Evolutionary conservation across 1,140 invertebrate genomes (phyloP).

Genomic region (Onthophagus taurus): DNA sequence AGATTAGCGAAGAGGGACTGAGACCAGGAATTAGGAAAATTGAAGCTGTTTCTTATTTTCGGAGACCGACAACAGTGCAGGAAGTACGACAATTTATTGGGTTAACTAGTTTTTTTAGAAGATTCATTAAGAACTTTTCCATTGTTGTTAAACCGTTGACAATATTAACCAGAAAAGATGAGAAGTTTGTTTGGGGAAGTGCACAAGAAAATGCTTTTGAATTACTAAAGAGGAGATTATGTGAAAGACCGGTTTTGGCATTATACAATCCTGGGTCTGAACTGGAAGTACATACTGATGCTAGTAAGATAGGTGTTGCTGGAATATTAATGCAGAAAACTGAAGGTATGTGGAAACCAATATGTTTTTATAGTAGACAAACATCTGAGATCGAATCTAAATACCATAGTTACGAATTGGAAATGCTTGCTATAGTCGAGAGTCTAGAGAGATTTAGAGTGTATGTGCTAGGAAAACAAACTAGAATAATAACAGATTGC

Average conservation of each 20-base stretch:
- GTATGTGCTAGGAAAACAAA: slow-evolving; percentile 12
- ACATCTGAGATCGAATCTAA: slow-evolving; percentile 23
- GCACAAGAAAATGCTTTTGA: slow-evolving; percentile 23
- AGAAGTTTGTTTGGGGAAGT: slow-evolving; percentile 15
- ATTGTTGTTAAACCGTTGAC: slow-evolving; percentile 1
- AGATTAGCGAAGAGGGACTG: slow-evolving; percentile 13
- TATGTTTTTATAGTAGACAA: slow-evolving; percentile 26
- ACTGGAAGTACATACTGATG: slow-evolving; percentile 32
- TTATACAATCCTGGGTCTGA: slow-evolving; percentile 24
- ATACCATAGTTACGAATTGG: no score
- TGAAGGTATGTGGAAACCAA: slow-evolving; percentile 24
- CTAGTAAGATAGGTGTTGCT: slow-evolving; percentile 23
- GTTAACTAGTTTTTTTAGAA: slow-evolving; percentile 31
- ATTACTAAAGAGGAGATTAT: slow-evolving; percentile 21
- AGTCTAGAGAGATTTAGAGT: slow-evolving; percentile 11
- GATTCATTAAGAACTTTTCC: slow-evolving; percentile 22
- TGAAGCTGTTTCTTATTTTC: slow-evolving; percentile 13
- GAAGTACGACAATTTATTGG: slow-evolving; percentile 35
- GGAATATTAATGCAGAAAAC: slow-evolving; percentile 23
- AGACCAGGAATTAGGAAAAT: slow-evolving; percentile 21
- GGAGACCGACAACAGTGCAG: slow-evolving; percentile 21
- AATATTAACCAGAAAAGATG: slow-evolving; percentile 12
- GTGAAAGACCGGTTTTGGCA: slow-evolving; percentile 23
- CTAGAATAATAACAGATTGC: slow-evolving; percentile 11
- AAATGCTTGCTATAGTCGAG: no score